Conservation (phyloP, 1,140 invertebrate genomes). For the Aphelinus atriplicis region DNA sequence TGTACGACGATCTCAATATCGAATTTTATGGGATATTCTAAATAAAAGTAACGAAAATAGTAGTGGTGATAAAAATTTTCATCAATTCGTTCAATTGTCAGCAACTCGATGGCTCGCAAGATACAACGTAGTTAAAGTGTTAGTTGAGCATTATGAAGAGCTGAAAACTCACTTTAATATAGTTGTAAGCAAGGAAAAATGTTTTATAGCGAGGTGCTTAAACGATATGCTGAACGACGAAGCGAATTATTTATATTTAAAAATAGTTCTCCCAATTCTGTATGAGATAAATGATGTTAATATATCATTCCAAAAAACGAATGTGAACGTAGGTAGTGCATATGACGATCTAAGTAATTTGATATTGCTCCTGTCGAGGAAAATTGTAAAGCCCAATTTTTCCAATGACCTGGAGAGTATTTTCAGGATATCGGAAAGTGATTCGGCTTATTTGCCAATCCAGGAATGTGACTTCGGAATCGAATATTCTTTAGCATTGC, state of each 20-base stretch:
- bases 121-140: background rate
- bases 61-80: background rate
- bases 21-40: slow-evolving; percentile 36
- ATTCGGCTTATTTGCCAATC: background rate
- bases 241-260: slow-evolving; percentile 27
- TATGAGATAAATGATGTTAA: slow-evolving; percentile 31
- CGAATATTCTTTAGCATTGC: slow-evolving; percentile 10
- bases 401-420: background rate
- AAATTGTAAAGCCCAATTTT: slow-evolving; percentile 21
- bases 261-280: slow-evolving; percentile 24
- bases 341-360: slow-evolving; percentile 28
- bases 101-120: slow-evolving; percentile 1
- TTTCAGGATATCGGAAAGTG: background rate
- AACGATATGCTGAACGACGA: slow-evolving; percentile 17
- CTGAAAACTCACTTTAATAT: slow-evolving; percentile 1
- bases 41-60: slow-evolving; percentile 14
- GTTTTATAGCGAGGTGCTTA: slow-evolving; percentile 26
- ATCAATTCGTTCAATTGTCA: background rate
- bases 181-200: slow-evolving; percentile 12
- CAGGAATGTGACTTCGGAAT: slow-evolving; percentile 3
- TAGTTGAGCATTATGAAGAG: background rate
- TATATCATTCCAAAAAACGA: slow-evolving; percentile 26
- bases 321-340: slow-evolving; percentile 20
- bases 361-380: slow-evolving; percentile 23
- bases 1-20: slow-evolving; percentile 38